A percentile compares a stretch with the other conserved stretches of the same genome.
Evolutionary conservation across 2,888 invertebrate species (phyloP).

Genomic region (Neoitamus cyanurus): DNA sequence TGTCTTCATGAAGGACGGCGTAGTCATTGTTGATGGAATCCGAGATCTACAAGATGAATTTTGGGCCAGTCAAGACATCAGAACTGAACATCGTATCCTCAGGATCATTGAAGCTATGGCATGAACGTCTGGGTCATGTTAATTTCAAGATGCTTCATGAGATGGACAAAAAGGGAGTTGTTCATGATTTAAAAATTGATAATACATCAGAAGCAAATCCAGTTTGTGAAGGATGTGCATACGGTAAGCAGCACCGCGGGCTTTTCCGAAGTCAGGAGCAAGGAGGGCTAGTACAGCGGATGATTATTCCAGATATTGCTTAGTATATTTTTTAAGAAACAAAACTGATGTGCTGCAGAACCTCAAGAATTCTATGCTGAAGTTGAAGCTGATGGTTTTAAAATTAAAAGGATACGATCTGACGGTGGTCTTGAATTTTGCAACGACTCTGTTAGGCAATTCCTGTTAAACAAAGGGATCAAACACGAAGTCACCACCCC

Average conservation of each 20-base stretch:
- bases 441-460: conserved; percentile 18
- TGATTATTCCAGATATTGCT: conserved; percentile 50
- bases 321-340: conserved; percentile 50
- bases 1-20: conserved; percentile 45
- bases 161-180: conserved; percentile 1
- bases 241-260: neutral
- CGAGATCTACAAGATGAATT: conserved; percentile 50
- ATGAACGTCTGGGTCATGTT: conserved; percentile 54
- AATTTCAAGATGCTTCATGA: conserved; percentile 49
- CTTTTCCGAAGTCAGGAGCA: no score
- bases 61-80: neutral
- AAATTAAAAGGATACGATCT: conserved; percentile 23
- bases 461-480: conserved; percentile 31
- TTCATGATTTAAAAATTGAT: conserved; percentile 31
- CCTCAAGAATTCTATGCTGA: conserved; percentile 38
- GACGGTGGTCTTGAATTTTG: conserved; percentile 43
- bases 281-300: neutral
- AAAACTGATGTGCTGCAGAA: conserved; percentile 48
- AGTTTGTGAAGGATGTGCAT: conserved; percentile 25
- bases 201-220: neutral
- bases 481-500: conserved; percentile 45
- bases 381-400: conserved; percentile 42
- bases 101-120: conserved; percentile 46
- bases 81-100: conserved; percentile 37
- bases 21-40: conserved; percentile 49